Evolutionary conservation across 2,113 vertebrate species (phyloP).

Genomic region (Chunga burmeisteri): DNA sequence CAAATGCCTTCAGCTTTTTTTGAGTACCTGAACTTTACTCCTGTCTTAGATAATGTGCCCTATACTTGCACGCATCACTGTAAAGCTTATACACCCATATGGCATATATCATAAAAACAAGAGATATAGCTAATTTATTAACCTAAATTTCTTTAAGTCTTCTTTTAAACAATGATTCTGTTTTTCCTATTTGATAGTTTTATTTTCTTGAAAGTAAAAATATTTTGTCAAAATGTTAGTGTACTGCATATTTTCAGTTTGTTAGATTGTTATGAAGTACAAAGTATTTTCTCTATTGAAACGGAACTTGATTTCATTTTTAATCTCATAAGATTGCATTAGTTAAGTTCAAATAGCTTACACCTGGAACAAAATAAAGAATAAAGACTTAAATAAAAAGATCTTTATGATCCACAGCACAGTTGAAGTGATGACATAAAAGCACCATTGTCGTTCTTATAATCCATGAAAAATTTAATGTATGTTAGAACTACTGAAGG

Average conservation of each 20-base stretch:
- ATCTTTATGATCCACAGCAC: background rate
- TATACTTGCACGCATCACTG: background rate
- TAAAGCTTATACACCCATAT: background rate
- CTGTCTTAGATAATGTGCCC: background rate
- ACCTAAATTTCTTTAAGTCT: background rate
- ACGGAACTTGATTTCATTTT: background rate
- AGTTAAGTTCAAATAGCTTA: background rate
- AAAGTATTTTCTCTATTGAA: background rate
- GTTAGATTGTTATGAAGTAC: background rate
- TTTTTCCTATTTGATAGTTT: background rate
- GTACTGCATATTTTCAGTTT: background rate
- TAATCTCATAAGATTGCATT: background rate
- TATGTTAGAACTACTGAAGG: background rate
- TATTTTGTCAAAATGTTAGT: background rate
- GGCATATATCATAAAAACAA: background rate
- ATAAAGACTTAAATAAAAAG: background rate
- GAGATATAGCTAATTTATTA: background rate
- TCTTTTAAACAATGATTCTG: background rate
- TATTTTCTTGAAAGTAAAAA: background rate
- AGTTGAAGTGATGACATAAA: background rate
- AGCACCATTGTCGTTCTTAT: background rate
- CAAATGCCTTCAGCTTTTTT: background rate
- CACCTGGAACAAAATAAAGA: background rate
- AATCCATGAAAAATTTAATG: background rate
- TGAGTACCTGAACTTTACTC: background rate